A percentile compares a stretch with the other conserved stretches of the same genome.
phyloP scores from a whole-genome alignment of 2,888 invertebrate species.

The Siphonodentalium dalli region DNA sequence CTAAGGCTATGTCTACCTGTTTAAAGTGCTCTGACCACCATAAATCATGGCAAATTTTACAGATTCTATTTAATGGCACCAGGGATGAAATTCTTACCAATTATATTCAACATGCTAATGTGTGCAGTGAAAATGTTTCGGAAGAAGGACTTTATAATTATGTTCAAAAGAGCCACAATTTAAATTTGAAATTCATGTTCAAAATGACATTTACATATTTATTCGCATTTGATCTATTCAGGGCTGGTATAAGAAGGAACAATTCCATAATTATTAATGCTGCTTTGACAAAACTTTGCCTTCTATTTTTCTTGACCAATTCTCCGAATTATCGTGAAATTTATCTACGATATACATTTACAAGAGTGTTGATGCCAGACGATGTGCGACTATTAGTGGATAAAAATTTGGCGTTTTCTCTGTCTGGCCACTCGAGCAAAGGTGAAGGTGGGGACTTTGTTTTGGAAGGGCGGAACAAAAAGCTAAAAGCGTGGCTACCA shows the following conservation, averaged over 20 bases:
- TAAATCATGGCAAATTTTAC: too few relatives aligned
- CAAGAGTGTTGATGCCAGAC: slow-evolving; percentile 2
- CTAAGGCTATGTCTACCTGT: too few relatives aligned
- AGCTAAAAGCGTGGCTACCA: slow-evolving; percentile 10
- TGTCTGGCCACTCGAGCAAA: slow-evolving; percentile 8
- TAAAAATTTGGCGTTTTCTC: slow-evolving; percentile 8
- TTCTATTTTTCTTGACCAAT: slow-evolving; percentile 12
- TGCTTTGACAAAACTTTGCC: slow-evolving; percentile 6
- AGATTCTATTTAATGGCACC: too few relatives aligned
- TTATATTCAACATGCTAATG: too few relatives aligned
- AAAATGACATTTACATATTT: slow-evolving; percentile 15
- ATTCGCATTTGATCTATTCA: slow-evolving; percentile 13
- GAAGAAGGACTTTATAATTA: too few relatives aligned
- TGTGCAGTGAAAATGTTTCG: too few relatives aligned
- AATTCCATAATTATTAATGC: slow-evolving; percentile 11
- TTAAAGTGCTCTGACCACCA: too few relatives aligned
- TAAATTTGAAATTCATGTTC: too few relatives aligned
- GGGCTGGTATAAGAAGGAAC: slow-evolving; percentile 13
- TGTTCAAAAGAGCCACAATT: too few relatives aligned
- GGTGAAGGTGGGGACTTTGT: slow-evolving; percentile 20
- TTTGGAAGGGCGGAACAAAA: slow-evolving; percentile 9
- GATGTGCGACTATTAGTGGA: not conserved
- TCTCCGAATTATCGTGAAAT: slow-evolving; percentile 9
- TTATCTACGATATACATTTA: slow-evolving; percentile 5
- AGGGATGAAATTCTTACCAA: too few relatives aligned